Evolutionary conservation across 2,888 invertebrate species (phyloP).

Genomic region (Pachliopta kotzebuea): DNA sequence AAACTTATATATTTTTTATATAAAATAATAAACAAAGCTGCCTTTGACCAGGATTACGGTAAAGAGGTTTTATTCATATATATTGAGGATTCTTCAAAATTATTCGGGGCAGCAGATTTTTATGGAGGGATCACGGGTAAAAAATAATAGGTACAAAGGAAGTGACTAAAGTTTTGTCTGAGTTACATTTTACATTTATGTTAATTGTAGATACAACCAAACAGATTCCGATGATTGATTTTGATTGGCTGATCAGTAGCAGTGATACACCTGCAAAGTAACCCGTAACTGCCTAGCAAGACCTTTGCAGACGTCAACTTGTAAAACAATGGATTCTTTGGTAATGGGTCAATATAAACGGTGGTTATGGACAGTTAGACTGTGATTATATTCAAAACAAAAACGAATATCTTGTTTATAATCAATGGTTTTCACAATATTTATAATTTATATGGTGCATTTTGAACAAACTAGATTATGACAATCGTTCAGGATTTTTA

Average conservation of each 20-base stretch:
- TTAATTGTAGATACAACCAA: slow-evolving; percentile 80
- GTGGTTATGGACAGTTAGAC: slow-evolving; percentile 38
- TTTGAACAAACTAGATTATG: not conserved
- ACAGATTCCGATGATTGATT: slow-evolving; percentile 80
- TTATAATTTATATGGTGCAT: slow-evolving; percentile 4
- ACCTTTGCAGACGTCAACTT: slow-evolving; percentile 39
- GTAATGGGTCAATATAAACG: slow-evolving; percentile 39
- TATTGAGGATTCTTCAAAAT: not conserved
- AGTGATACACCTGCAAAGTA: slow-evolving; percentile 68
- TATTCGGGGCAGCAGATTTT: not conserved
- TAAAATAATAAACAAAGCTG: not conserved
- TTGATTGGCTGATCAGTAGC: slow-evolving; percentile 79
- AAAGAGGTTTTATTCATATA: not conserved
- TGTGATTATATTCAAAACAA: slow-evolving; percentile 35
- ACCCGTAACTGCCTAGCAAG: slow-evolving; percentile 59
- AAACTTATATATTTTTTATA: not conserved
- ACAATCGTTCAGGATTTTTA: slow-evolving; percentile 26
- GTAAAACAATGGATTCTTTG: slow-evolving; percentile 43
- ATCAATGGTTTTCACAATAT: not conserved
- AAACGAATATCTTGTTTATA: slow-evolving; percentile 3
- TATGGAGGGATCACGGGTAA: not conserved
- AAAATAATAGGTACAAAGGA: slow-evolving; percentile 7
- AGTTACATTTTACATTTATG: slow-evolving; percentile 66
- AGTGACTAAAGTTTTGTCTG: slow-evolving; percentile 21
- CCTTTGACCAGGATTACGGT: not conserved